Conservation (phyloP, 2,888 invertebrate species). For the Noctua pronuba region DNA sequence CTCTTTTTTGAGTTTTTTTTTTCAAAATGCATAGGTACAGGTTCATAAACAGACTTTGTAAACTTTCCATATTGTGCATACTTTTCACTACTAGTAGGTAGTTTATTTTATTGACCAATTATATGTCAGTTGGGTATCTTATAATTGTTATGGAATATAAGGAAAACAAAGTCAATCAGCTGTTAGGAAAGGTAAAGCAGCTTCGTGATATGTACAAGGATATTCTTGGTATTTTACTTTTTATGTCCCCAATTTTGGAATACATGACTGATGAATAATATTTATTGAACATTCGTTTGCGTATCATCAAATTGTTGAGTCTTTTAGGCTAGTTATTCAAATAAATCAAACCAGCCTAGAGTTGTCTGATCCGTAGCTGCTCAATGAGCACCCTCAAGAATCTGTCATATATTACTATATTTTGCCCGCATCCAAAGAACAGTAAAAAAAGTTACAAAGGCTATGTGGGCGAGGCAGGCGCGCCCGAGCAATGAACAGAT, state of each 20-base stretch:
- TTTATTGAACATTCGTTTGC: constrained; percentile 4
- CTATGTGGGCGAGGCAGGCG: neutral
- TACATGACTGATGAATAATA: neutral
- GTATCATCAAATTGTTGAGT: constrained; percentile 2
- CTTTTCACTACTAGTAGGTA: neutral
- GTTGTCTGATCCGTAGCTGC: neutral
- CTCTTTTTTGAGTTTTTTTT: no score
- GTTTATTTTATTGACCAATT: neutral
- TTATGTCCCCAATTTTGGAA: constrained; percentile 3
- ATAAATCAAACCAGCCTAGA: neutral
- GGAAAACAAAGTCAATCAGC: constrained; percentile 33
- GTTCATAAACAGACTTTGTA: neutral
- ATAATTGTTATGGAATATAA: constrained; percentile 4
- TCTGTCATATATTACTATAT: neutral
- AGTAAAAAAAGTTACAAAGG: neutral
- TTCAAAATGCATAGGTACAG: neutral
- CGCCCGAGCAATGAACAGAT: no score
- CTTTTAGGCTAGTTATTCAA: neutral
- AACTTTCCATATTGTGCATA: neutral
- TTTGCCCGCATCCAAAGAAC: neutral
- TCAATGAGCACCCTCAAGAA: neutral
- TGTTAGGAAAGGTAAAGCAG: constrained; percentile 17
- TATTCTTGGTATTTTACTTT: constrained; percentile 7
- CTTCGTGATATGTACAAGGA: neutral
- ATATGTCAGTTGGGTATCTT: no score